Base-by-base conservation (phyloP, 2,113 vertebrate species). In the Rhadina sibilatrix region DNA sequence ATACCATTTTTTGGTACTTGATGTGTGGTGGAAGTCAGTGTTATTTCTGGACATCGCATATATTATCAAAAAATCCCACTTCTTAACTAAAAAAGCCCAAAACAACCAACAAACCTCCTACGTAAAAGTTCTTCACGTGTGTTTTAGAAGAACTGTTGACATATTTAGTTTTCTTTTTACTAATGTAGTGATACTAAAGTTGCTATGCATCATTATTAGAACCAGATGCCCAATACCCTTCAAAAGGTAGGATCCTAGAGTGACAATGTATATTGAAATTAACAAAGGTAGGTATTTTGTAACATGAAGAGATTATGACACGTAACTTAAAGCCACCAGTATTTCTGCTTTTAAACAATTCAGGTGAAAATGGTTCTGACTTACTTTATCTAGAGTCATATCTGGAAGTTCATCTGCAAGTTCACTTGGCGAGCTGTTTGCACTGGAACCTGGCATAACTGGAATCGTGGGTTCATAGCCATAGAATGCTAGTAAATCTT, bases 341-440 rank as follows among this genome's bases (percentile, higher is more conserved):
- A 65, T n/a, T 86, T 88, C 77, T 54, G 28, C 53, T 42, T 87
- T 92, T 16, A 76, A 84, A 89, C 8, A 25, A 33, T 20, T 60
- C 2, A 37, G 33, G 5, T 15, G 20, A 65, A 84, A 79, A 68
- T 1, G 0, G 27, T 64, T 95, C 24, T 47, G 6, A 97, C 97
- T 98, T 97, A 99, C 99, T 98, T 99, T 99, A 97, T 99, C 99
- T 83, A 99, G 97, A 94, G 99, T 99, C 99, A 99, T 99, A 95
- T 99, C 99, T 70, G 99, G 99, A 56, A 99, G 98, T 61, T 99
- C 99, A 97, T 99, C 99, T 31, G 99, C 99, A 83, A 99, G 98
- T 96, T 99, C 99, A 95, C 98, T 99, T 59, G 99, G 99, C 37
- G 99, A 99, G 92, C 99, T 99, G 95, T 99, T 98, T 6, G 98